These are phyloP conservation scores for Syrmaticus mikado DNA, from an alignment of 2,113 vertebrate species.

Conservation along the genomic window DNA sequence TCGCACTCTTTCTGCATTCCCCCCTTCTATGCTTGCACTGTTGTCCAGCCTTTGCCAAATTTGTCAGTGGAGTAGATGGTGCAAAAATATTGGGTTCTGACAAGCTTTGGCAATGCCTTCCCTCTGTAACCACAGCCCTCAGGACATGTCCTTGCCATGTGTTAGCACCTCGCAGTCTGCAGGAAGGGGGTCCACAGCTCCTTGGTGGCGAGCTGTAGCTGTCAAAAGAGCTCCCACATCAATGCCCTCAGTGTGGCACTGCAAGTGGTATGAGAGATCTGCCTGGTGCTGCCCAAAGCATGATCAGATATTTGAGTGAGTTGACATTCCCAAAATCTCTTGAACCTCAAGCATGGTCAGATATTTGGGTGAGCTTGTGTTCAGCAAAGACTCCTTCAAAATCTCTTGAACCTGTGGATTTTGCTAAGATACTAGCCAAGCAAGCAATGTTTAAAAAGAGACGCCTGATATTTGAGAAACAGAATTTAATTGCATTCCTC, in stretches of 20 bases:
- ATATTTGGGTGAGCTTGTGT: not conserved
- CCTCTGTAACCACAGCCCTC: not conserved
- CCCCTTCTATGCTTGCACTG: not conserved
- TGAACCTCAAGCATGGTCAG: not conserved
- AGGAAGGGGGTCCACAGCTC: not conserved
- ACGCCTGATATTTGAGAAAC: not conserved
- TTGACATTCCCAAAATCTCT: not conserved
- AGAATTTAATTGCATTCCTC: constrained; percentile 6
- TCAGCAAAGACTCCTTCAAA: not conserved
- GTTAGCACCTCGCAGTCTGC: not conserved
- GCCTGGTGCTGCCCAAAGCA: not conserved
- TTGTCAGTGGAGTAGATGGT: not conserved
- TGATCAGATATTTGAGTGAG: not conserved
- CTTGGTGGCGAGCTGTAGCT: not conserved
- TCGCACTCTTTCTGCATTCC: not conserved
- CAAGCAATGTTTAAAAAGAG: not conserved
- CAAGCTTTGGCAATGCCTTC: not conserved
- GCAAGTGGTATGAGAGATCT: not conserved
- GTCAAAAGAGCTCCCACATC: not conserved
- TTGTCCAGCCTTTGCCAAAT: not conserved
- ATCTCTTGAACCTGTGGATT: not conserved
- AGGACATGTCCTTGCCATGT: not conserved
- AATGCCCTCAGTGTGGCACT: not conserved
- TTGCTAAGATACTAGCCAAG: not conserved
- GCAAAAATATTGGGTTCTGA: not conserved